These are phyloP conservation scores for Drosophila sp. DNA, from an alignment of 1,140 invertebrate genomes.

Conservation along the genomic window DNA sequence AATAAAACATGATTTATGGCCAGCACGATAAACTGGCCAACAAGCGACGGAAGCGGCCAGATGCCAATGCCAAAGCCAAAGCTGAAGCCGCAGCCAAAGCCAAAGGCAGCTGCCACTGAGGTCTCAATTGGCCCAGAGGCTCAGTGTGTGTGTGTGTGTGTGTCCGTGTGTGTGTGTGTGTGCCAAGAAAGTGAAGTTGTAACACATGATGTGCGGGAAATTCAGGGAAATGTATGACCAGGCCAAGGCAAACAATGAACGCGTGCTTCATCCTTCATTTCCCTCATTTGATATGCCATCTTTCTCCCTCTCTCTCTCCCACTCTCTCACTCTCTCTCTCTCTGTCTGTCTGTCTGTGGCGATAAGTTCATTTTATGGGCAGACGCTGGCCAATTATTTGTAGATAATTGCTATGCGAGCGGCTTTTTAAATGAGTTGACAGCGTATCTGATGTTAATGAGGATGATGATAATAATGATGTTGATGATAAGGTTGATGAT, in stretches of 20 bases:
- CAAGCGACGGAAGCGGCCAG: constrained; percentile 20
- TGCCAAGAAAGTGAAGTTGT: constrained; percentile 51
- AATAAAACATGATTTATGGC: constrained; percentile 81
- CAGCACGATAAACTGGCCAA: constrained; percentile 52
- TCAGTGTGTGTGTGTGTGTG: constrained; percentile 2
- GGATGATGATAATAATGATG: not conserved
- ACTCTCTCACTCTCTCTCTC: not conserved
- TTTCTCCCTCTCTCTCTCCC: not conserved
- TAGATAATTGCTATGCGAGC: constrained; percentile 72
- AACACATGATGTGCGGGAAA: constrained; percentile 36
- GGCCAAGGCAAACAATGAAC: constrained; percentile 52
- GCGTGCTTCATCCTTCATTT: constrained; percentile 6
- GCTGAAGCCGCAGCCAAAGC: too few species aligned
- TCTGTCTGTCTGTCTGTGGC: constrained; percentile 15
- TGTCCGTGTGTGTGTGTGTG: constrained; percentile 16
- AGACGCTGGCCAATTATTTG: constrained; percentile 66
- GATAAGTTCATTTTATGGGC: constrained; percentile 52
- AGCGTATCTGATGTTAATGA: constrained; percentile 30
- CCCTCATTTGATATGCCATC: too few species aligned
- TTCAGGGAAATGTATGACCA: constrained; percentile 38
- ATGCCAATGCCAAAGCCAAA: constrained; percentile 9
- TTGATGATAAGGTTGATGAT: constrained; percentile 2
- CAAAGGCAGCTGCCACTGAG: constrained; percentile 21
- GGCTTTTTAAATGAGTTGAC: constrained; percentile 73
- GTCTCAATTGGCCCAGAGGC: constrained; percentile 28